These are phyloP conservation scores for Falco novaeseelandiae DNA, from an alignment of 2,797 vertebrate species.

Conservation along the genomic window DNA sequence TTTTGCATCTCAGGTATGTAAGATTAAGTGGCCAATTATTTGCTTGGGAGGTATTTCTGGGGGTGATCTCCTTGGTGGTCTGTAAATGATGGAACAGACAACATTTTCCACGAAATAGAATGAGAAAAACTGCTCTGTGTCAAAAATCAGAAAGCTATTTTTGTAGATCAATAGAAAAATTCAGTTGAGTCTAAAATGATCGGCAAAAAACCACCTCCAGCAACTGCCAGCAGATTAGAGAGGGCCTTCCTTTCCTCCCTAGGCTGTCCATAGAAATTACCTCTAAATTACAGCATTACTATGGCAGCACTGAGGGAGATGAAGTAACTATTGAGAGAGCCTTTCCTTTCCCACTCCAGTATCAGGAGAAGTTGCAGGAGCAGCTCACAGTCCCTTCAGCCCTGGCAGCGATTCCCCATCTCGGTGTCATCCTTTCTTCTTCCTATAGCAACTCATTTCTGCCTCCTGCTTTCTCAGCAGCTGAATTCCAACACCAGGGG, in stretches of 20 bases:
- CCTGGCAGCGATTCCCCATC: not conserved
- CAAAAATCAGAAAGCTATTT: not conserved
- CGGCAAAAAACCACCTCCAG: not conserved
- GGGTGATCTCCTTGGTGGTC: not conserved
- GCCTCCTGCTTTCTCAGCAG: not conserved
- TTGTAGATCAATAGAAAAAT: not conserved
- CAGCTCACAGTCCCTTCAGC: not conserved
- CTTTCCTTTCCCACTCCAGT: not conserved
- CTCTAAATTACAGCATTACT: not conserved
- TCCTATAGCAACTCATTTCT: not conserved
- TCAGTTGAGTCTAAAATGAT: not conserved
- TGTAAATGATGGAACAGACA: not conserved
- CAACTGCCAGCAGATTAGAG: not conserved
- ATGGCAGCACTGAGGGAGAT: not conserved
- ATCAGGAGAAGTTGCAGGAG: not conserved
- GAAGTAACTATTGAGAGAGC: not conserved
- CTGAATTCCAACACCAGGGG: not conserved
- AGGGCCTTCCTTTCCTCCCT: not conserved
- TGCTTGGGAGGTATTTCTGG: not conserved
- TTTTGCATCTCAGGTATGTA: not conserved
- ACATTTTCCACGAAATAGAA: not conserved
- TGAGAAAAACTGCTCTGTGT: not conserved
- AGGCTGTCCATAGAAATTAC: not conserved
- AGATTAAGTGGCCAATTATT: not conserved
- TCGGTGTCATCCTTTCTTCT: not conserved